These are phyloP conservation scores for Zygaena filipendulae DNA, from an alignment of 2,888 invertebrate genomes.

Conservation along the genomic window DNA sequence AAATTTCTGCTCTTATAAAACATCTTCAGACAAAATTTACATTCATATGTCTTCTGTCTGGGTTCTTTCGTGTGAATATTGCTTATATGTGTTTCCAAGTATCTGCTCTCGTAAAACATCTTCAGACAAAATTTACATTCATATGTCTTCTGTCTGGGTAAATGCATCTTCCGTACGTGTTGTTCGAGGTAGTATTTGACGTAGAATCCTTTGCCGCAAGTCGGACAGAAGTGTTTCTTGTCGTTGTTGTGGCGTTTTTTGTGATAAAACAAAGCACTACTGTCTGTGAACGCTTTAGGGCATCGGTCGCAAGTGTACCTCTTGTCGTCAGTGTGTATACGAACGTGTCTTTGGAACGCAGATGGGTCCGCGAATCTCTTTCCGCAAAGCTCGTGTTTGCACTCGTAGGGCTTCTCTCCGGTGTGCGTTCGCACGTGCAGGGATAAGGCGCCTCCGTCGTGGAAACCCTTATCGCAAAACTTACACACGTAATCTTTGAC, in stretches of 20 bases:
- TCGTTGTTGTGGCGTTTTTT: slow-evolving; percentile 17
- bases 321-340: slow-evolving; percentile 24
- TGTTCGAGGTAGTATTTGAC: too few relatives aligned
- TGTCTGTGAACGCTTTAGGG: slow-evolving; percentile 21
- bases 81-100: slow-evolving; percentile 1
- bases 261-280: slow-evolving; percentile 20
- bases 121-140: slow-evolving; percentile 20
- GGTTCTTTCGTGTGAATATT: too few relatives aligned
- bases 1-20: not conserved
- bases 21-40: slow-evolving; percentile 19
- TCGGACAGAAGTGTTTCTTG: slow-evolving; percentile 15
- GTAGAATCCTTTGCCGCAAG: slow-evolving; percentile 19
- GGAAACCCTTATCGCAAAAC: slow-evolving; percentile 22
- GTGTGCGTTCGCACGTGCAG: slow-evolving; percentile 22
- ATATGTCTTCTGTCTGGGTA: slow-evolving; percentile 7
- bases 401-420: slow-evolving; percentile 19
- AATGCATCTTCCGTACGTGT: too few relatives aligned
- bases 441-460: not conserved
- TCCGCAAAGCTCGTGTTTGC: slow-evolving; percentile 18
- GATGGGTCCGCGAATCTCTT: slow-evolving; percentile 24
- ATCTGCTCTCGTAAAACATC: not conserved
- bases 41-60: slow-evolving; percentile 12
- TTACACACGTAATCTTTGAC: slow-evolving; percentile 17
- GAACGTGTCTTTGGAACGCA: slow-evolving; percentile 20
- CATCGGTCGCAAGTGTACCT: slow-evolving; percentile 23